phyloP scores from a whole-genome alignment of 2,888 invertebrate species.

The Drosophila mayaguana region DNA sequence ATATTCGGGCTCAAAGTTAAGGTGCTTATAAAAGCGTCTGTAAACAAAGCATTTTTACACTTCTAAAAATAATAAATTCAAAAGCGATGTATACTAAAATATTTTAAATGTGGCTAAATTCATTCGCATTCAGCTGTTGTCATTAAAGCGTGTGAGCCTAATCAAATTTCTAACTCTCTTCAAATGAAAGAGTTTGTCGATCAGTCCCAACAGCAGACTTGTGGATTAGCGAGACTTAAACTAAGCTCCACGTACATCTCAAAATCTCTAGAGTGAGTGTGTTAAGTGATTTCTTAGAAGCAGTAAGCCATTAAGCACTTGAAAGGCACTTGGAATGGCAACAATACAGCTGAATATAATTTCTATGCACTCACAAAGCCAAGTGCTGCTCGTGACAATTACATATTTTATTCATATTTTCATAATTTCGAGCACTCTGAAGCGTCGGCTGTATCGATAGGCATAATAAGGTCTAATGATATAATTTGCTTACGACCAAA shows the following conservation, averaged over 20 bases:
- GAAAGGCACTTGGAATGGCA: neutral
- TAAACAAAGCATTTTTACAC: neutral
- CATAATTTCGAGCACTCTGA: constrained; percentile 21
- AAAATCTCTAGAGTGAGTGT: no score
- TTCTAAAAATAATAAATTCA: no score
- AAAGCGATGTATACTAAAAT: no score
- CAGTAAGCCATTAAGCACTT: neutral
- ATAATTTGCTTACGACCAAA: constrained; percentile 69
- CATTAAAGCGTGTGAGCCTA: no score
- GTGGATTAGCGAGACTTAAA: no score
- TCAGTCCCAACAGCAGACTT: no score
- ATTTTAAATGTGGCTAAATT: no score
- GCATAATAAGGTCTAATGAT: constrained; percentile 68
- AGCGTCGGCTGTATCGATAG: constrained; percentile 35
- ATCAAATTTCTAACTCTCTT: no score
- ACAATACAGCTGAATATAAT: constrained; percentile 1
- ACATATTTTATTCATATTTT: constrained; percentile 32
- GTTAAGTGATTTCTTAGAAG: no score
- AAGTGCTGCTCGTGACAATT: constrained; percentile 39
- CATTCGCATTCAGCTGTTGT: no score
- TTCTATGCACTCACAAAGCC: neutral
- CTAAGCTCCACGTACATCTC: no score
- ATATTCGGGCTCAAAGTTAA: neutral
- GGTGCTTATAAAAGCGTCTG: neutral
- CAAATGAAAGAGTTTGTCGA: no score